A percentile compares a stretch with the other conserved stretches of the same genome.
Evolutionary conservation across 2,888 invertebrate species (phyloP).

Genomic region (Carpatolechia fugitivella): DNA sequence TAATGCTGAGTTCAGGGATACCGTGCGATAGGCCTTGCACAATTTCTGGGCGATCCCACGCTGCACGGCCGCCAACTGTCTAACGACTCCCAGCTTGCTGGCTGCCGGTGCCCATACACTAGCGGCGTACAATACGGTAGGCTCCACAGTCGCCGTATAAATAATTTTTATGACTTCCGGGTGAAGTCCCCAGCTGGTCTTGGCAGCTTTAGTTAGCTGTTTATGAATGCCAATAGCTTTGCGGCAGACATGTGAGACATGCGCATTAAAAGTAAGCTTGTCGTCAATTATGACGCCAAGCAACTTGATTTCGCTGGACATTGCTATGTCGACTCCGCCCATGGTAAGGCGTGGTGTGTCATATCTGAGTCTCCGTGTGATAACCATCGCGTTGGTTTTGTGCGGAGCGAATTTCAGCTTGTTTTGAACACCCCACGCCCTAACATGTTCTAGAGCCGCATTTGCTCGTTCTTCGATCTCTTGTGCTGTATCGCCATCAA

Average conservation of each 20-base stretch:
- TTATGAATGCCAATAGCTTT: slow-evolving; percentile 7
- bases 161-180: background rate
- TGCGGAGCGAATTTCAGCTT: background rate
- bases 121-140: slow-evolving; percentile 7
- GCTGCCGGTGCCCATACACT: slow-evolving; percentile 17
- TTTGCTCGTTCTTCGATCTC: background rate
- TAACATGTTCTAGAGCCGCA: background rate
- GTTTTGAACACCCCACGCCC: background rate
- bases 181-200: slow-evolving; percentile 1
- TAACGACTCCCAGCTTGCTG: background rate
- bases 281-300: slow-evolving; percentile 21
- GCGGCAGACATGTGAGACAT: background rate
- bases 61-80: background rate
- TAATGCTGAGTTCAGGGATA: background rate
- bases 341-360: no score
- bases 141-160: slow-evolving; percentile 10
- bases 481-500: background rate
- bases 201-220: slow-evolving; percentile 5
- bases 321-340: slow-evolving; percentile 9
- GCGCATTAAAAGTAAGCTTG: slow-evolving; percentile 10
- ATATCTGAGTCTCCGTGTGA: no score
- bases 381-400: background rate
- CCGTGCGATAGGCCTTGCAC: background rate
- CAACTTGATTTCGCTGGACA: slow-evolving; percentile 17
- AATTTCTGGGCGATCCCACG: background rate